Percentiles rank a stretch among this genome's conserved stretches.
Conservation (phyloP, 2,888 invertebrate species). For the Seladonia tumulorum region DNA sequence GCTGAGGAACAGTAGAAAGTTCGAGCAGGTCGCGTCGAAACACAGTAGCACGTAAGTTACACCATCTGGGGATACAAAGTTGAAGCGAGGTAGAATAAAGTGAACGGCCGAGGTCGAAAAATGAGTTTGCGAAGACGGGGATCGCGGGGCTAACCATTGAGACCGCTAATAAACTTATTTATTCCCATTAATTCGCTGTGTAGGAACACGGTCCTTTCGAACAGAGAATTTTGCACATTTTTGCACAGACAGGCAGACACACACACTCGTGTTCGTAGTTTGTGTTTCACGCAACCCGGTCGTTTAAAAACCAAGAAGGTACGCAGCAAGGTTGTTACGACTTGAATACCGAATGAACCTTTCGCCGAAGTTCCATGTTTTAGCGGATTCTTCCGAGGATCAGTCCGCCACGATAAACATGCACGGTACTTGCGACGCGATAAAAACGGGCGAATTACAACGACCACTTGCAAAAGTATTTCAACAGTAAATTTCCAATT, state of each 20-base stretch:
- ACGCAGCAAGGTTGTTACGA: slow-evolving; percentile 38
- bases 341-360: slow-evolving; percentile 49
- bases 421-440: neutral
- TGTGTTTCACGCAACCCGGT: slow-evolving; percentile 29
- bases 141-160: slow-evolving; percentile 24
- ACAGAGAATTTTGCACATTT: slow-evolving; percentile 41
- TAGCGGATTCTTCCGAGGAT: slow-evolving; percentile 34
- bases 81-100: slow-evolving; percentile 30
- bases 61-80: slow-evolving; percentile 39
- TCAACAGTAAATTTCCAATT: neutral
- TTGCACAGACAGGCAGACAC: neutral
- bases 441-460: neutral
- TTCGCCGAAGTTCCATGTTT: slow-evolving; percentile 52
- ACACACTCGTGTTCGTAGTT: neutral
- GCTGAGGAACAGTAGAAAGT: slow-evolving; percentile 43
- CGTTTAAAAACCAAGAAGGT: slow-evolving; percentile 48
- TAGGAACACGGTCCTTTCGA: slow-evolving; percentile 25
- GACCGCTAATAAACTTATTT: slow-evolving; percentile 25
- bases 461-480: neutral
- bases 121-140: slow-evolving; percentile 25
- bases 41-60: slow-evolving; percentile 56
- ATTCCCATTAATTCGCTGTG: slow-evolving; percentile 23
- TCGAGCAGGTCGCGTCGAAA: slow-evolving; percentile 26
- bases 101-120: slow-evolving; percentile 13
- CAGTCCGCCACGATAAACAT: neutral